Percentiles rank a stretch among this genome's conserved stretches.
phyloP scores from a whole-genome alignment of 2,113 vertebrate species.

The Bubo blakistoni region DNA sequence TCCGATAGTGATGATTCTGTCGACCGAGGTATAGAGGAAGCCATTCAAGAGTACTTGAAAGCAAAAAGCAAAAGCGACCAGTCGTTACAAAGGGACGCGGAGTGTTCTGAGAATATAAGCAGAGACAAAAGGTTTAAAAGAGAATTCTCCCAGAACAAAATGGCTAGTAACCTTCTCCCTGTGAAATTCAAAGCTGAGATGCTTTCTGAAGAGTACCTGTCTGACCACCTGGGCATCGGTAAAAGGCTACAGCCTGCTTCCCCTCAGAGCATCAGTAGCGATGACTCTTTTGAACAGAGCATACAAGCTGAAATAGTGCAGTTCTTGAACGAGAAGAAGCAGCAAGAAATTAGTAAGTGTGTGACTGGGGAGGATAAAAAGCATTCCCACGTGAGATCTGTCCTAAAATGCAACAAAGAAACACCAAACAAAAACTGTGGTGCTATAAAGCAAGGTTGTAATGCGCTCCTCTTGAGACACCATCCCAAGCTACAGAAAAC shows the following conservation, averaged over 20 bases:
- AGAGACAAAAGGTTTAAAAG: neutral
- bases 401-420: slow-evolving; percentile 67
- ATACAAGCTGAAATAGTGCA: slow-evolving; percentile 79
- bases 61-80: slow-evolving; percentile 73
- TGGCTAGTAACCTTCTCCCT: neutral
- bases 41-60: slow-evolving; percentile 93
- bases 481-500: slow-evolving; percentile 20
- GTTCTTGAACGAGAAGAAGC: slow-evolving; percentile 76
- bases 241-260: slow-evolving; percentile 60
- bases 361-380: neutral
- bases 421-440: neutral
- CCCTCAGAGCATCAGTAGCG: slow-evolving; percentile 76
- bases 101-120: neutral
- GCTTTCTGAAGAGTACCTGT: neutral
- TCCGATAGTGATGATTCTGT: slow-evolving; percentile 93
- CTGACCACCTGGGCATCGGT: neutral
- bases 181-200: neutral
- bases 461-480: slow-evolving; percentile 46
- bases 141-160: neutral
- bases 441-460: slow-evolving; percentile 50
- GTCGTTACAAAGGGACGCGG: neutral
- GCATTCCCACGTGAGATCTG: neutral
- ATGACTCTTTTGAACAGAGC: slow-evolving; percentile 82
- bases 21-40: slow-evolving; percentile 91
- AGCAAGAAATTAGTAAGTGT: slow-evolving; percentile 34